Percentiles rank a stretch among this genome's conserved stretches.
These are phyloP conservation scores for Tachysurus vachellii DNA, from an alignment of 2,113 vertebrate species.

Conservation along the genomic window DNA sequence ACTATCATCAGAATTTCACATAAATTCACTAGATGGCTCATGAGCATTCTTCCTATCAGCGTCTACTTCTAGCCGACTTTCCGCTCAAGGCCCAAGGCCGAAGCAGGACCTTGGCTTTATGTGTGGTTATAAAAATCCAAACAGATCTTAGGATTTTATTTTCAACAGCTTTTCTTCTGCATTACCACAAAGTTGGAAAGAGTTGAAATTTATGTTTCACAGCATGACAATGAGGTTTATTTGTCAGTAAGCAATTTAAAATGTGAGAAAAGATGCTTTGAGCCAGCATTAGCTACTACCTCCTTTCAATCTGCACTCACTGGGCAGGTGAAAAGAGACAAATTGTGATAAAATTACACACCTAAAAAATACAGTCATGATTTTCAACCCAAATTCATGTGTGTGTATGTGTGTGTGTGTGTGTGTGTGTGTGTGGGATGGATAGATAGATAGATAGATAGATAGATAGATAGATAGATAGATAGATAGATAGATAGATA, in stretches of 20 bases:
- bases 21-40: slow-evolving; percentile 50
- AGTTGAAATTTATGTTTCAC: not conserved
- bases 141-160: not conserved
- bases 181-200: not conserved
- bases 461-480: too few relatives aligned
- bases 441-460: too few relatives aligned
- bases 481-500: too few relatives aligned
- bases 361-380: not conserved
- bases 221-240: not conserved
- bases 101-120: slow-evolving; percentile 1
- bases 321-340: not conserved
- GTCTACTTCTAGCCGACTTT: not conserved
- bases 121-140: slow-evolving; percentile 25
- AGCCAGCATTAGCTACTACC: not conserved
- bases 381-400: not conserved
- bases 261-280: not conserved
- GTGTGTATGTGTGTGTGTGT: too few relatives aligned
- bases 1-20: not conserved
- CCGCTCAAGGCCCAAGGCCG: not conserved
- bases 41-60: not conserved
- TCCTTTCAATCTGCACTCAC: not conserved
- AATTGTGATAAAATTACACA: not conserved
- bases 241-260: not conserved
- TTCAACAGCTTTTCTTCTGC: not conserved
- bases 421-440: too few relatives aligned